Conservation (phyloP, 64 coral and sea anemone genomes). For the Orbicella faveolata region DNA sequence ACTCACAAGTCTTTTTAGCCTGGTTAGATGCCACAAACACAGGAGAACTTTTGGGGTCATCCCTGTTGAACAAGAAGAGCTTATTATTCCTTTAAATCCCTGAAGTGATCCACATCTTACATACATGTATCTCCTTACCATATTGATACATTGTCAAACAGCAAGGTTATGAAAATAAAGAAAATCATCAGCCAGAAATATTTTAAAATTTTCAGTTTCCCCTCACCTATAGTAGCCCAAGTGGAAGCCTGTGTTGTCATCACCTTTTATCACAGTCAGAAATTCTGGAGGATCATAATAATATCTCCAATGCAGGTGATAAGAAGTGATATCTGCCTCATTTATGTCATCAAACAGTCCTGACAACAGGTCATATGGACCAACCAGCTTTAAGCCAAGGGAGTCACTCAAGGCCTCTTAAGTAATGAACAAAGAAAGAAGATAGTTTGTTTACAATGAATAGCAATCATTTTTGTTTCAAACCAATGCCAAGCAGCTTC, state of each 20-base stretch:
- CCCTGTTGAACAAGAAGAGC: slow-evolving; percentile 52
- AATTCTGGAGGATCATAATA: slow-evolving; percentile 99
- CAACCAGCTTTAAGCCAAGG: slow-evolving; percentile 79
- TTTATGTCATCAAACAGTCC: slow-evolving; percentile 61
- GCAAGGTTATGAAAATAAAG: too few species aligned
- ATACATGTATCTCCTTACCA: too few species aligned
- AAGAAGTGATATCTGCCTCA: slow-evolving; percentile 42
- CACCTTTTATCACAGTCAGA: slow-evolving; percentile 80
- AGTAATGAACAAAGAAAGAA: background rate
- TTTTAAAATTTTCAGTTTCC: too few species aligned
- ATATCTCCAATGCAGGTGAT: slow-evolving; percentile 89
- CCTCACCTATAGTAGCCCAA: slow-evolving; percentile 94
- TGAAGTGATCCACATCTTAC: background rate
- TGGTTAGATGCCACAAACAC: slow-evolving; percentile 81
- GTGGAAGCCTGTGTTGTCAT: slow-evolving; percentile 72
- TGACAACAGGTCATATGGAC: slow-evolving; percentile 83
- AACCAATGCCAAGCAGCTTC: too few species aligned
- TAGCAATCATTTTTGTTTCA: too few species aligned
- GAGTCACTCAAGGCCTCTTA: slow-evolving; percentile 70
- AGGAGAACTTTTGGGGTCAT: slow-evolving; percentile 87
- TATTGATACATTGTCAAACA: too few species aligned
- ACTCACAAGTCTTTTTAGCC: slow-evolving; percentile 80
- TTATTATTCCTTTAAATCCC: background rate
- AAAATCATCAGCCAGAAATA: too few species aligned
- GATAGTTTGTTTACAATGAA: too few species aligned